phyloP scores from a whole-genome alignment of 1,140 invertebrate species.

The Lycorma delicatula region DNA sequence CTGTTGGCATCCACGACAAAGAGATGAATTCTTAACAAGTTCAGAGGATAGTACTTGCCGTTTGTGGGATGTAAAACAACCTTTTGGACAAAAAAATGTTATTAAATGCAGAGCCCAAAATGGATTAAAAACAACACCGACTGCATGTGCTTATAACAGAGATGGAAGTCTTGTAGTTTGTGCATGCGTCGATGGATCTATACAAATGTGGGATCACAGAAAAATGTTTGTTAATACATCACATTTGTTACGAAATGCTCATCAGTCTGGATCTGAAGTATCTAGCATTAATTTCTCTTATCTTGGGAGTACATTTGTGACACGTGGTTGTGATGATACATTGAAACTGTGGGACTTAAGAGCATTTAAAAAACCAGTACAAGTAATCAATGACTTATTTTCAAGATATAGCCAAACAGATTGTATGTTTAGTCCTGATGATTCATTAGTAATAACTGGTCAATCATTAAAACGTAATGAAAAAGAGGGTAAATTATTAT shows the following conservation, averaged over 20 bases:
- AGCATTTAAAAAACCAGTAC: constrained; percentile 69
- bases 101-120: constrained; percentile 84
- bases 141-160: constrained; percentile 70
- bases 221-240: constrained; percentile 73
- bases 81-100: constrained; percentile 68
- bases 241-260: constrained; percentile 67
- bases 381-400: constrained; percentile 58
- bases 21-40: constrained; percentile 91
- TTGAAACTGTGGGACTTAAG: constrained; percentile 93
- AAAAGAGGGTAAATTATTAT: constrained; percentile 63
- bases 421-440: constrained; percentile 83
- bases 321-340: constrained; percentile 84
- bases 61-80: constrained; percentile 76
- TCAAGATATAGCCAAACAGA: constrained; percentile 50
- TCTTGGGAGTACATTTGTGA: constrained; percentile 67
- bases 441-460: constrained; percentile 80
- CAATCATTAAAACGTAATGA: constrained; percentile 67
- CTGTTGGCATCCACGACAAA: constrained; percentile 85
- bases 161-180: constrained; percentile 86
- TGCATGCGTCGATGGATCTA: constrained; percentile 90
- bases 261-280: constrained; percentile 72
- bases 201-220: constrained; percentile 96
- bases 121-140: constrained; percentile 83
- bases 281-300: constrained; percentile 84
- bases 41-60: constrained; percentile 87